These are phyloP conservation scores for Lapara coniferarum DNA, from an alignment of 2,888 invertebrate species.

Conservation along the genomic window DNA sequence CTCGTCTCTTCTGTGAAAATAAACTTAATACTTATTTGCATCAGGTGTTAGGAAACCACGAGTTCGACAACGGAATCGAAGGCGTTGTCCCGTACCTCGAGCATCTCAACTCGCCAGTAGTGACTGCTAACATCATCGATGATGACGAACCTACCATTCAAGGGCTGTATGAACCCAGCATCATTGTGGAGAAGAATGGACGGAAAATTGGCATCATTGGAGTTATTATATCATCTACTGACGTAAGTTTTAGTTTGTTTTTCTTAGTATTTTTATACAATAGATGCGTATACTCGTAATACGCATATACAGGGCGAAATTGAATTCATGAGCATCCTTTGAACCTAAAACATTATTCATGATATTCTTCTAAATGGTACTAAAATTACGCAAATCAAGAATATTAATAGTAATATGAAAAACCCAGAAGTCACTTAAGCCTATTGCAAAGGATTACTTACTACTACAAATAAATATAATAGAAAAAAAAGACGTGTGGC, in stretches of 20 bases:
- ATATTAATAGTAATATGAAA: too few species aligned
- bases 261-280: not conserved
- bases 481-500: too few species aligned
- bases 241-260: constrained; percentile 52
- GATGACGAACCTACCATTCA: constrained; percentile 87
- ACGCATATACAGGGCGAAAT: too few species aligned
- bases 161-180: constrained; percentile 86
- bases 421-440: too few species aligned
- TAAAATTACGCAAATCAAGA: too few species aligned
- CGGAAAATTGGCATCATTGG: constrained; percentile 91
- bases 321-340: too few species aligned
- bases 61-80: constrained; percentile 90
- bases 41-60: constrained; percentile 93
- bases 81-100: constrained; percentile 89
- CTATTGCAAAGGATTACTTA: too few species aligned
- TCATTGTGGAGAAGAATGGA: constrained; percentile 85
- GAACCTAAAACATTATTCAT: too few species aligned
- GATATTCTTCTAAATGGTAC: too few species aligned
- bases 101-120: constrained; percentile 85
- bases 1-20: too few species aligned
- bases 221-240: constrained; percentile 78
- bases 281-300: too few species aligned
- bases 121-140: constrained; percentile 90
- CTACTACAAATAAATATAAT: too few species aligned
- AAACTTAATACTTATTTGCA: constrained; percentile 6